A percentile compares a stretch with the other conserved stretches of the same genome.
These are phyloP conservation scores for Sigmodon hispidus DNA, from an alignment of 2,113 vertebrate genomes.

Conservation along the genomic window DNA sequence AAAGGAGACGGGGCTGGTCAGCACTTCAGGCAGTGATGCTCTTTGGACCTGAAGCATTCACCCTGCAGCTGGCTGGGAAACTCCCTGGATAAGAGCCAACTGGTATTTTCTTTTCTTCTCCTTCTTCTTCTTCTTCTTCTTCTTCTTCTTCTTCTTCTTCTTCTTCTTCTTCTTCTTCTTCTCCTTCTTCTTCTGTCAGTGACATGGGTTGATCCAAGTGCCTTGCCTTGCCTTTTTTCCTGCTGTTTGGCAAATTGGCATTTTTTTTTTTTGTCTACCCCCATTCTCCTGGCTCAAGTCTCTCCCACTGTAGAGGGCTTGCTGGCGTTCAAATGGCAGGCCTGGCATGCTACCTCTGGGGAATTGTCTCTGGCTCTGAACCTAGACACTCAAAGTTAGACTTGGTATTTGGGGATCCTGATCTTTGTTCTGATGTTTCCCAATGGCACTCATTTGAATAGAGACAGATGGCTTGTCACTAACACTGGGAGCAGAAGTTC, in stretches of 20 bases:
- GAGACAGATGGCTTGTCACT: conserved; percentile 11
- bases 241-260: neutral
- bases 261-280: neutral
- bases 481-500: neutral
- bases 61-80: neutral
- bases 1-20: neutral
- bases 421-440: neutral
- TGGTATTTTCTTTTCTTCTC: no score
- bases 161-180: no score
- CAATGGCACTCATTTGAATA: neutral
- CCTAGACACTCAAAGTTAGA: neutral
- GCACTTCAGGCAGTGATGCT: neutral
- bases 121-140: no score
- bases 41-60: neutral
- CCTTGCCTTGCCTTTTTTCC: neutral
- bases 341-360: neutral
- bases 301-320: neutral
- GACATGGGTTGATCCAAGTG: neutral
- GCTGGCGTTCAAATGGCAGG: neutral
- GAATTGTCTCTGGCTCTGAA: neutral
- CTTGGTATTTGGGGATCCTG: neutral
- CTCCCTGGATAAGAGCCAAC: neutral
- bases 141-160: no score
- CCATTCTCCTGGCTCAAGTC: neutral
- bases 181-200: no score